phyloP scores from a whole-genome alignment of 2,113 vertebrate genomes.

The Carlito syrichta region DNA sequence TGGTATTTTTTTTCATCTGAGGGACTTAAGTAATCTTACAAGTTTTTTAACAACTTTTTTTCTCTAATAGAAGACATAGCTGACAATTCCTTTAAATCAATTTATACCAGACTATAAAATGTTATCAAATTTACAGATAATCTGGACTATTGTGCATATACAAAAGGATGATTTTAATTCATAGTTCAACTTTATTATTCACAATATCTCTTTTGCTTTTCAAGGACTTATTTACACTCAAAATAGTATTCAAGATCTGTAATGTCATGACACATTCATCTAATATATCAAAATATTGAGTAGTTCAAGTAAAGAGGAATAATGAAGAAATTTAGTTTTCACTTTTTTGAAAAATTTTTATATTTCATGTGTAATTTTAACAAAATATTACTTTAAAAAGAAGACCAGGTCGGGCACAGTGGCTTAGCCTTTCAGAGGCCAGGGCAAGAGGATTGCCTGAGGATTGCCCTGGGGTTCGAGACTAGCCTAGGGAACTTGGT shows the following conservation, averaged over 20 bases:
- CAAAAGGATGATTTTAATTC: neutral
- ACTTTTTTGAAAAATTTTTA: neutral
- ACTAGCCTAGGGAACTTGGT: neutral
- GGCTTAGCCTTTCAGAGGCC: neutral
- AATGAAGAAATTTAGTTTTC: neutral
- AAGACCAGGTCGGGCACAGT: rapidly evolving
- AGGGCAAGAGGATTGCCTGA: neutral
- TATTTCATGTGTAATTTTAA: neutral
- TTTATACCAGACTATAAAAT: neutral
- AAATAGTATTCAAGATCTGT: neutral
- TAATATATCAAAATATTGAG: neutral
- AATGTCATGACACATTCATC: neutral
- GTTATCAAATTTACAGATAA: neutral
- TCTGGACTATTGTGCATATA: neutral
- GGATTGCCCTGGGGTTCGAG: neutral
- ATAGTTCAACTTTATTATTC: neutral
- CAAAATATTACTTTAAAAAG: neutral
- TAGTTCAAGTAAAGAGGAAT: neutral
- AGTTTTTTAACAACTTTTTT: neutral
- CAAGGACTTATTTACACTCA: neutral
- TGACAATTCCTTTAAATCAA: neutral
- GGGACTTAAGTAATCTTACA: slow-evolving; percentile 7
- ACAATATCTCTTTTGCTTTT: neutral
- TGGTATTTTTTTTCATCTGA: slow-evolving; percentile 28
- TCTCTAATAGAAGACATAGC: neutral